A percentile compares a stretch with the other conserved stretches of the same genome.
Conservation (phyloP, 2,888 invertebrate species). For the Zygogramma bicolorata region DNA sequence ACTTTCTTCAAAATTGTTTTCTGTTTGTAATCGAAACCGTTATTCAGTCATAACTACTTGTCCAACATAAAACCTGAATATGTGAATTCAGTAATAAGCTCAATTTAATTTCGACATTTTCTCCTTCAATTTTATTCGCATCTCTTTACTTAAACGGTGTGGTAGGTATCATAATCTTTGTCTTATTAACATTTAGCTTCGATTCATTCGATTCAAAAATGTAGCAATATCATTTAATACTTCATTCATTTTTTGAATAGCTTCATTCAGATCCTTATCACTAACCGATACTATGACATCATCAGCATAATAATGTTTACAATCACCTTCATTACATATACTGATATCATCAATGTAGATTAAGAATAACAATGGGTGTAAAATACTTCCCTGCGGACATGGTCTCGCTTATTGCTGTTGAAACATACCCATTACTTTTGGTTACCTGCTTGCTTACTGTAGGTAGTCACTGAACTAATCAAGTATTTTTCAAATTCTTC, state of each 20-base stretch:
- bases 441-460: too few species aligned
- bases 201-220: conserved; percentile 10
- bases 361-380: conserved; percentile 7
- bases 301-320: conserved; percentile 16
- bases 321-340: conserved; percentile 14
- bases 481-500: too few species aligned
- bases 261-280: conserved; percentile 15
- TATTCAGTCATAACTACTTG: conserved; percentile 5
- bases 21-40: conserved; percentile 4
- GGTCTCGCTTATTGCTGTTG: too few species aligned
- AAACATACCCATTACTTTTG: too few species aligned
- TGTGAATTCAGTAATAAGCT: conserved; percentile 5
- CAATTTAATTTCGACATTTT: too few species aligned
- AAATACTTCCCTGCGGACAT: conserved; percentile 10
- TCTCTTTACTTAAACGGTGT: conserved; percentile 6
- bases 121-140: conserved; percentile 13
- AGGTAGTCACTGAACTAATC: too few species aligned
- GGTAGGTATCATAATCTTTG: neutral
- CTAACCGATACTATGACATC: conserved; percentile 18
- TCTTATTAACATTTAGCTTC: conserved; percentile 14
- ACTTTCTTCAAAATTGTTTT: conserved; percentile 8
- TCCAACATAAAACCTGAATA: conserved; percentile 15
- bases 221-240: conserved; percentile 5
- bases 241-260: conserved; percentile 15
- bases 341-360: conserved; percentile 18